Evolutionary conservation across 2,797 vertebrate genomes (phyloP).

Genomic region (Phoxinus dragarum): DNA sequence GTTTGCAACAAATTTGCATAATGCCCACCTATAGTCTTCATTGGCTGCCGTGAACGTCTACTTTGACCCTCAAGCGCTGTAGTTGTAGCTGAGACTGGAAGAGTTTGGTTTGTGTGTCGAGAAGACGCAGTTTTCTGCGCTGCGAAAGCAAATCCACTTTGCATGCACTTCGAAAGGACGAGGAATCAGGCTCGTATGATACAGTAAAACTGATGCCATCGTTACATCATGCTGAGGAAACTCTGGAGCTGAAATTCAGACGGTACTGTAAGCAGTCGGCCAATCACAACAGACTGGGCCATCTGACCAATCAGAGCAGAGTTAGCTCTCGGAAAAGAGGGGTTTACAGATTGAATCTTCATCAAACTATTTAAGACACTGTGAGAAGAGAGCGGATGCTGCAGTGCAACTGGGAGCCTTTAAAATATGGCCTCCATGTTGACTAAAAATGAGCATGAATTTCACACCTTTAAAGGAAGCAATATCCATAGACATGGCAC

Average conservation of each 20-base stretch:
- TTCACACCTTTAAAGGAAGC: neutral
- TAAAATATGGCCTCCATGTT: neutral
- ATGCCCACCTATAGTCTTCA: too few relatives aligned
- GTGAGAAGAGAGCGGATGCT: neutral
- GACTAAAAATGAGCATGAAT: neutral
- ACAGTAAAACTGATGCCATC: too few relatives aligned
- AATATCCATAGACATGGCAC: constrained; percentile 46
- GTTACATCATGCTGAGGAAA: too few relatives aligned
- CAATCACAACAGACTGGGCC: neutral
- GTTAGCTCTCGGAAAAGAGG: neutral
- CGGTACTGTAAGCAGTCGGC: neutral
- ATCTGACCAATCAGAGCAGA: neutral
- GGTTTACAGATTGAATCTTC: neutral
- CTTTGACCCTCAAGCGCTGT: too few relatives aligned
- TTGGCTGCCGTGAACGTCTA: too few relatives aligned
- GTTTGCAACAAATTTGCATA: too few relatives aligned
- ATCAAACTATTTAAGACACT: neutral
- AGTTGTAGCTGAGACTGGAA: too few relatives aligned
- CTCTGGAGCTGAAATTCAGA: neutral
- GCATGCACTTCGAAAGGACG: too few relatives aligned
- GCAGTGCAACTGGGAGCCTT: neutral
- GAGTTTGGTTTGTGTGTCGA: too few relatives aligned
- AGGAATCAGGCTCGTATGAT: too few relatives aligned
- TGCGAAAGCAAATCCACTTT: too few relatives aligned
- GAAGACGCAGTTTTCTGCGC: too few relatives aligned